These are phyloP conservation scores for Glareola pratincola DNA, from an alignment of 2,113 vertebrate genomes.

Conservation along the genomic window DNA sequence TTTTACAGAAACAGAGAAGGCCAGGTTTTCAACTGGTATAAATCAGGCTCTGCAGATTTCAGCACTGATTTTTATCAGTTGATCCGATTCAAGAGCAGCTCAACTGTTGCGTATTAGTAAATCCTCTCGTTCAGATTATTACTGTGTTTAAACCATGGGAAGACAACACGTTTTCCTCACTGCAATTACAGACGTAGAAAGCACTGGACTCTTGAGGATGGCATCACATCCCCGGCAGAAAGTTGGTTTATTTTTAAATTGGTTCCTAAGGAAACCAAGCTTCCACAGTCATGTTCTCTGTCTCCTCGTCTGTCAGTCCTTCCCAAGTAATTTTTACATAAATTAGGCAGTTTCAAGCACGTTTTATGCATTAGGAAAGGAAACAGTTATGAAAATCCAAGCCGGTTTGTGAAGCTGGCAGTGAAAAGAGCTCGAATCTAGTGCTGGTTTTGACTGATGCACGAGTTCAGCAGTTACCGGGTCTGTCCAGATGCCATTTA, in stretches of 20 bases:
- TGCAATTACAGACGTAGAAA: not conserved
- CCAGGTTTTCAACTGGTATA: not conserved
- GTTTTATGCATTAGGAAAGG: not conserved
- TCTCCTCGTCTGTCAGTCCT: constrained; percentile 11
- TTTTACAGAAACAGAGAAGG: not conserved
- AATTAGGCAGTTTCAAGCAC: not conserved
- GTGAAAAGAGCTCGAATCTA: not conserved
- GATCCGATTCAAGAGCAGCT: not conserved
- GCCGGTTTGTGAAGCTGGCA: not conserved
- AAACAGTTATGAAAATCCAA: not conserved
- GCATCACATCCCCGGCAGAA: not conserved
- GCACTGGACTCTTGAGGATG: not conserved
- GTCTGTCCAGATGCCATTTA: not conserved
- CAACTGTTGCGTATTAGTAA: not conserved
- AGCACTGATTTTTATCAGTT: not conserved
- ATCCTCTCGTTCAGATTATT: not conserved
- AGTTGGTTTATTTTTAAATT: constrained; percentile 20
- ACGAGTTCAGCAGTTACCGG: not conserved
- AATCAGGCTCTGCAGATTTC: not conserved
- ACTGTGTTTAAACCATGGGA: not conserved
- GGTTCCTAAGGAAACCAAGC: constrained; percentile 40
- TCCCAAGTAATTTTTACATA: not conserved
- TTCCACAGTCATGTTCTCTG: not conserved
- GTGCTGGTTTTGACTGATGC: not conserved
- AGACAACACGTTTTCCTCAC: not conserved